Conservation (phyloP, 2,888 invertebrate species). For the Tachina grossa region DNA sequence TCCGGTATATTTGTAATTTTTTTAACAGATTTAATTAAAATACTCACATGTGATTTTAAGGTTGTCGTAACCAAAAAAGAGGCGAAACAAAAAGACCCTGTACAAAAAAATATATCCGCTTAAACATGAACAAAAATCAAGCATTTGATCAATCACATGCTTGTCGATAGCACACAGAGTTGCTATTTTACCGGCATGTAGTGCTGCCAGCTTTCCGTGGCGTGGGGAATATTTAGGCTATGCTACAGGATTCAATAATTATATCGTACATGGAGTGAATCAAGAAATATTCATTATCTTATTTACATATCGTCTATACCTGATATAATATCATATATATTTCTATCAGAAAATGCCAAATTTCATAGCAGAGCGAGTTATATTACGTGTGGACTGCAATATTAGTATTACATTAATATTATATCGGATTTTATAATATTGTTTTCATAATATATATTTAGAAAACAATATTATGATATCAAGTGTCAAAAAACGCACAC, state of each 20-base stretch:
- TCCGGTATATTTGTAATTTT: slow-evolving; percentile 39
- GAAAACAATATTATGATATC: no score
- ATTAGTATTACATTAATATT: no score
- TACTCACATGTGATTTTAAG: slow-evolving; percentile 95
- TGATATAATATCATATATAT: no score
- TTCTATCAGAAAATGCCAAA: no score
- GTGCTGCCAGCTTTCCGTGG: background rate
- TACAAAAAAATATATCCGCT: slow-evolving; percentile 71
- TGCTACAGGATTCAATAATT: background rate
- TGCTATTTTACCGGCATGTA: slow-evolving; percentile 19
- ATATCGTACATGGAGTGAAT: no score
- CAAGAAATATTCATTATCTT: no score
- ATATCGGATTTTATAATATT: no score
- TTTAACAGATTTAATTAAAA: slow-evolving; percentile 69
- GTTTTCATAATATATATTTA: no score
- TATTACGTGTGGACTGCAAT: no score
- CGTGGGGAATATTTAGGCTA: background rate
- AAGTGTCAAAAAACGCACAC: no score
- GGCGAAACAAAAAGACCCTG: slow-evolving; percentile 75
- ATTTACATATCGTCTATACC: no score
- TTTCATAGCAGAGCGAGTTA: no score
- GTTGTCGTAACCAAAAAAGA: slow-evolving; percentile 90
- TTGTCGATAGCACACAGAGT: slow-evolving; percentile 50
- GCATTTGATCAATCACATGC: slow-evolving; percentile 67
- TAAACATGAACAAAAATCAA: slow-evolving; percentile 63